phyloP scores from a whole-genome alignment of 2,888 invertebrate species.

The Polydrusus pterygomalis region DNA sequence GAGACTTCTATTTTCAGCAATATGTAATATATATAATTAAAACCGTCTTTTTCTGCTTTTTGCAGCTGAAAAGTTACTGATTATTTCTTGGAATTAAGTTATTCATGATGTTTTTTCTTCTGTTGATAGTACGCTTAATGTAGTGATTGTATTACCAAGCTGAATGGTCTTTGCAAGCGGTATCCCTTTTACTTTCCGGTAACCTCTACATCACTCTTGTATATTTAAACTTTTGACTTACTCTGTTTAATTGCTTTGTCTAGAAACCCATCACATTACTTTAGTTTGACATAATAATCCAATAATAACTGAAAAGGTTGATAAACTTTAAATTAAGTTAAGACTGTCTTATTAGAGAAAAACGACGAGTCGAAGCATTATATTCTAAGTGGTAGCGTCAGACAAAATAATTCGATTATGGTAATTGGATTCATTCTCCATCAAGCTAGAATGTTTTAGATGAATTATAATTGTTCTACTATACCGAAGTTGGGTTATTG shows the following conservation, averaged over 20 bases:
- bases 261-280: background rate
- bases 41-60: too few species aligned
- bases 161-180: too few species aligned
- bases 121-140: too few species aligned
- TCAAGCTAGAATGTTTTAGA: conserved; percentile 32
- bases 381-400: conserved; percentile 50
- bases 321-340: conserved; percentile 51
- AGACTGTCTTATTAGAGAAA: conserved; percentile 35
- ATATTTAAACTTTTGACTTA: background rate
- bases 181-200: too few species aligned
- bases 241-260: background rate
- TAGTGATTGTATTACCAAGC: too few species aligned
- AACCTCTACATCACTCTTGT: background rate
- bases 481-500: conserved; percentile 14
- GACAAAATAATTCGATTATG: conserved; percentile 60
- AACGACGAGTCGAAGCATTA: conserved; percentile 35
- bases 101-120: too few species aligned
- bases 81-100: too few species aligned
- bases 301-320: conserved; percentile 48
- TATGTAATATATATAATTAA: too few species aligned
- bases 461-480: conserved; percentile 29
- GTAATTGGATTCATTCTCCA: conserved; percentile 61
- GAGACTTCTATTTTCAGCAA: too few species aligned
- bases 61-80: too few species aligned
- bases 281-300: conserved; percentile 39